Evolutionary conservation across 1,140 invertebrate species (phyloP).

Genomic region (Temnothorax nylanderi): DNA sequence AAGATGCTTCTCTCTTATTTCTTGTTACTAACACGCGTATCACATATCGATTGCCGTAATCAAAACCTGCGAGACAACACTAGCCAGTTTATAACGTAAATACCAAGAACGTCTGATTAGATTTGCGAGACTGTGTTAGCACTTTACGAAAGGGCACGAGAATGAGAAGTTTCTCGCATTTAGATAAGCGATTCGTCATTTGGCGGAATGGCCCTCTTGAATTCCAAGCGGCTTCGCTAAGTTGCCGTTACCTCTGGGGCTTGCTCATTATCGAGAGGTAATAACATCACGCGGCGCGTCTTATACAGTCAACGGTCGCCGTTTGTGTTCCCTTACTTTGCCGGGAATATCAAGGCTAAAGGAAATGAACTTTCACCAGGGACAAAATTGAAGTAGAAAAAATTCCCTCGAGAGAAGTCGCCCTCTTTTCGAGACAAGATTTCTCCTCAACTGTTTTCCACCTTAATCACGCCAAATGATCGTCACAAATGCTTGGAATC

Average conservation of each 20-base stretch:
- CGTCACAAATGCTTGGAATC: not conserved
- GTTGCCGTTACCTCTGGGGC: conserved; percentile 27
- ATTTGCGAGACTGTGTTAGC: not conserved
- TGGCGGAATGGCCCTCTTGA: conserved; percentile 33
- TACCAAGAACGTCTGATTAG: conserved; percentile 6
- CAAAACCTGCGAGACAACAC: not conserved
- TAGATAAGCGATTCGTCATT: conserved; percentile 57
- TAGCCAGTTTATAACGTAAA: not conserved
- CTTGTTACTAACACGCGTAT: not conserved
- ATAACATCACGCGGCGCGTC: conserved; percentile 60
- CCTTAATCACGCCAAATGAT: conserved; percentile 18
- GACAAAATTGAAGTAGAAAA: conserved; percentile 57
- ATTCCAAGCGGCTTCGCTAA: conserved; percentile 19
- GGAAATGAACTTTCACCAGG: conserved; percentile 69
- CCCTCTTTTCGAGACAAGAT: conserved; percentile 47
- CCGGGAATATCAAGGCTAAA: conserved; percentile 60
- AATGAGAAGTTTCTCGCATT: conserved; percentile 9
- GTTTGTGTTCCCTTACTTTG: conserved; percentile 16
- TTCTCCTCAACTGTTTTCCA: conserved; percentile 26
- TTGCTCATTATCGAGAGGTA: conserved; percentile 68
- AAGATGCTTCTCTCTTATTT: not conserved
- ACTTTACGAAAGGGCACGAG: not conserved
- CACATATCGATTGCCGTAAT: not conserved
- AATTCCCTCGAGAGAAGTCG: conserved; percentile 44
- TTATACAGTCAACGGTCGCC: conserved; percentile 43